These are phyloP conservation scores for Cantharis lateralis DNA, from an alignment of 2,888 invertebrate species.

Conservation along the genomic window DNA sequence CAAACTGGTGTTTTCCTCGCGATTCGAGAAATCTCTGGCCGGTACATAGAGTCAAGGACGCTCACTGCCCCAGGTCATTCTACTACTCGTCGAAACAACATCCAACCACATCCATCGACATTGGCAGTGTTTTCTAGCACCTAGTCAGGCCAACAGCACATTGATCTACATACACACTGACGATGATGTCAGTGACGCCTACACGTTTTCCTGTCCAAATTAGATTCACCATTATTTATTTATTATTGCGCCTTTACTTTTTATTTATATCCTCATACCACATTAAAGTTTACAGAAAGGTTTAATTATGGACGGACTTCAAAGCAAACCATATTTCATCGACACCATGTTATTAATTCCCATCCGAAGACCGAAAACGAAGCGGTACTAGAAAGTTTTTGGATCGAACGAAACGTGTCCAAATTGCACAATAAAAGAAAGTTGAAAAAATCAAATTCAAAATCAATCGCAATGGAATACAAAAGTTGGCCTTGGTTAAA, in stretches of 20 bases:
- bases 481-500: constrained; percentile 19
- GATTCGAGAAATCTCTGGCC: constrained; percentile 32
- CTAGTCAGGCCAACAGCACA: constrained; percentile 36
- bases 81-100: constrained; percentile 39
- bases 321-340: neutral
- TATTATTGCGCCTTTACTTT: constrained; percentile 1
- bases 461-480: neutral
- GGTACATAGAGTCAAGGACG: constrained; percentile 40
- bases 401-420: neutral
- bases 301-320: neutral
- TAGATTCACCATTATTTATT: constrained; percentile 10
- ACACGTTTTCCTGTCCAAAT: constrained; percentile 34
- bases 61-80: constrained; percentile 40
- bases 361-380: neutral
- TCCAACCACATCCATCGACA: constrained; percentile 26
- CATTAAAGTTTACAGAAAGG: neutral
- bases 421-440: neutral
- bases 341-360: neutral
- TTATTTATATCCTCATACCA: constrained; percentile 1
- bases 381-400: neutral
- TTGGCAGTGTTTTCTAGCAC: constrained; percentile 20
- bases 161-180: constrained; percentile 38
- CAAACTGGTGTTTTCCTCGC: constrained; percentile 29
- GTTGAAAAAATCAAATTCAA: neutral
- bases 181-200: constrained; percentile 50